phyloP scores from a whole-genome alignment of 2,888 invertebrate species.

The Venustoraphidia nigricollis region DNA sequence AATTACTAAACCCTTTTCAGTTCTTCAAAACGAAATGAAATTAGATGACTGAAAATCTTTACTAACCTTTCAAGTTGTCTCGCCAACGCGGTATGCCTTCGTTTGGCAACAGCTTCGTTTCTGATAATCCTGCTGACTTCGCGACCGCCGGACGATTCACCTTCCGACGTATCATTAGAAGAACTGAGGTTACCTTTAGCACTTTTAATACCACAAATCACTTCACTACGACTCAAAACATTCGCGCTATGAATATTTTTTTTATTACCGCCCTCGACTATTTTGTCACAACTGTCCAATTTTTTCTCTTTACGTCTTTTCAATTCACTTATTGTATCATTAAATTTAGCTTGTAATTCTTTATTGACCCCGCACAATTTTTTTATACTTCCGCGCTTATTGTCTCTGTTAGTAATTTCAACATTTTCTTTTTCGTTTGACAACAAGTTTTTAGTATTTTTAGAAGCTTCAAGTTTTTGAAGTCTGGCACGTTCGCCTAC shows the following conservation, averaged over 20 bases:
- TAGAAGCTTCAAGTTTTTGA: background rate
- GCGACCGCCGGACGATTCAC: constrained; percentile 47
- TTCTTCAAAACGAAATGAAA: too few relatives aligned
- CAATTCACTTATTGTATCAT: too few relatives aligned
- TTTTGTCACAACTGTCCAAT: constrained; percentile 1
- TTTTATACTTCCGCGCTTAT: background rate
- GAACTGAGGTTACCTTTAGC: background rate
- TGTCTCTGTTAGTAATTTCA: background rate
- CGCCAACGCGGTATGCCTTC: constrained; percentile 23
- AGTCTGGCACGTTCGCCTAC: background rate
- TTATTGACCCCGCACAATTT: background rate
- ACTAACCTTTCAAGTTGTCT: constrained; percentile 34
- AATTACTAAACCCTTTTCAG: too few relatives aligned
- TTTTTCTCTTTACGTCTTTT: constrained; percentile 3
- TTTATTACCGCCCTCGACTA: too few relatives aligned
- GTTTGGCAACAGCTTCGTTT: constrained; percentile 28
- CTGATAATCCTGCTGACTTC: constrained; percentile 45
- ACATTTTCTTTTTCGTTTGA: background rate
- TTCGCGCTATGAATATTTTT: too few relatives aligned
- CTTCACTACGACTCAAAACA: too few relatives aligned
- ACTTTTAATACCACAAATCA: too few relatives aligned
- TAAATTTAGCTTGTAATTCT: too few relatives aligned
- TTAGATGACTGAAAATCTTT: constrained; percentile 7
- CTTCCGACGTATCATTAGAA: constrained; percentile 26
- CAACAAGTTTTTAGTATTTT: background rate